Evolutionary conservation across 1,140 invertebrate genomes (phyloP).

Genomic region (Paraescarpia echinospica): DNA sequence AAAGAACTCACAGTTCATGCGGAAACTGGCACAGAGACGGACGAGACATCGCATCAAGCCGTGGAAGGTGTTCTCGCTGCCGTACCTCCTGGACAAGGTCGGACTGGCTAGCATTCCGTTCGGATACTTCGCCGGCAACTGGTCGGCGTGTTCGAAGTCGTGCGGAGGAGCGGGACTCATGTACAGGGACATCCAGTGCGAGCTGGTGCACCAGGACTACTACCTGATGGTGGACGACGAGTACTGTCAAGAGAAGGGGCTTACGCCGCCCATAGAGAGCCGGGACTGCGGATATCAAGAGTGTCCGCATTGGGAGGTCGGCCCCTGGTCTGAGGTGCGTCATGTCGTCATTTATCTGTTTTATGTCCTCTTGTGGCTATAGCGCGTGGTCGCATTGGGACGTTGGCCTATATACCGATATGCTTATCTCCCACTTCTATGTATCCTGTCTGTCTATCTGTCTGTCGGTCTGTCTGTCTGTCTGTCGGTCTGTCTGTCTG

Average conservation of each 20-base stretch:
- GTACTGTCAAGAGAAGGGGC: constrained; percentile 72
- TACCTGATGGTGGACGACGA: constrained; percentile 67
- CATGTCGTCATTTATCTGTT: neutral
- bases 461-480: neutral
- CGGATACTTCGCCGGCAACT: constrained; percentile 28
- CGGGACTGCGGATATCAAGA: constrained; percentile 70
- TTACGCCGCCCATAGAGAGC: constrained; percentile 66
- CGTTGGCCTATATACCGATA: too few relatives aligned
- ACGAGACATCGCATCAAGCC: neutral
- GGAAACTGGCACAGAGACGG: neutral
- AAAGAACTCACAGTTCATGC: neutral
- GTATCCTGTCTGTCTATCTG: neutral
- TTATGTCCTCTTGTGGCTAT: too few relatives aligned
- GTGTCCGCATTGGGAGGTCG: constrained; percentile 73
- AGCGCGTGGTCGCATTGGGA: too few relatives aligned
- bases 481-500: neutral
- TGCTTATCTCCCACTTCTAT: too few relatives aligned
- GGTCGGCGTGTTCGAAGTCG: constrained; percentile 45
- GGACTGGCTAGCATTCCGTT: neutral
- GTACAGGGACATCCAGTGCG: constrained; percentile 69
- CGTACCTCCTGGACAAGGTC: neutral
- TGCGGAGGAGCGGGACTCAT: constrained; percentile 43
- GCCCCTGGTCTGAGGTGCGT: constrained; percentile 65
- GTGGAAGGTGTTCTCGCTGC: neutral
- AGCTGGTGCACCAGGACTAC: constrained; percentile 65